phyloP scores from a whole-genome alignment of 2,888 invertebrate genomes.

The Dasysyrphus albostriatus region DNA sequence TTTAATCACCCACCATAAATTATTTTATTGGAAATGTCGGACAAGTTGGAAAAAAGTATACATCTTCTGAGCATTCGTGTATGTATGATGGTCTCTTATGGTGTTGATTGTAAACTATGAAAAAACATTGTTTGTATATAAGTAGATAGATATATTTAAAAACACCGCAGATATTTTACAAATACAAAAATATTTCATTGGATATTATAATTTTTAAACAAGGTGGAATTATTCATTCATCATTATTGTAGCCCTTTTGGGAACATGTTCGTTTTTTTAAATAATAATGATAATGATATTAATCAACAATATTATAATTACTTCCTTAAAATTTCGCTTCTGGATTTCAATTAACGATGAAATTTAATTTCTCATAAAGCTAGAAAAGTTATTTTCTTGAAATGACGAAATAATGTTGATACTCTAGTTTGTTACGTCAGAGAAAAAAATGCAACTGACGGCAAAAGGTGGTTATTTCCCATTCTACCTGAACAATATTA shows the following conservation, averaged over 20 bases:
- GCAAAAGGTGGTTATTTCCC: too few relatives aligned
- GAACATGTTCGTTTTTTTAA: not conserved
- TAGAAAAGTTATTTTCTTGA: too few relatives aligned
- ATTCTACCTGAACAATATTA: too few relatives aligned
- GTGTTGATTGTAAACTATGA: constrained; percentile 4
- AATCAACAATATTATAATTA: not conserved
- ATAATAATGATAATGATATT: not conserved
- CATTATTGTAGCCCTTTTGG: not conserved
- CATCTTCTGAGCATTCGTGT: not conserved
- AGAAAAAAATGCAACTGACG: too few relatives aligned
- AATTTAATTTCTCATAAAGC: too few relatives aligned
- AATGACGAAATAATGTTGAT: too few relatives aligned
- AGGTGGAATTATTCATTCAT: constrained; percentile 5
- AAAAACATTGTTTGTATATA: not conserved
- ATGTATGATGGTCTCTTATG: not conserved
- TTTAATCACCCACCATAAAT: constrained; percentile 34
- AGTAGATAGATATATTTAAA: not conserved
- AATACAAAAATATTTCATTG: constrained; percentile 5
- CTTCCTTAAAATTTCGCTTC: too few relatives aligned
- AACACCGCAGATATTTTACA: not conserved
- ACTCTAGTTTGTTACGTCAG: too few relatives aligned
- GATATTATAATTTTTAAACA: constrained; percentile 17
- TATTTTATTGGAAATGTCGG: constrained; percentile 21
- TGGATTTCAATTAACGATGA: too few relatives aligned
- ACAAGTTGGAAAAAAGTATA: constrained; percentile 12